These are phyloP conservation scores for Rhagologus leucostigma DNA, from an alignment of 2,113 vertebrate genomes.

Conservation along the genomic window DNA sequence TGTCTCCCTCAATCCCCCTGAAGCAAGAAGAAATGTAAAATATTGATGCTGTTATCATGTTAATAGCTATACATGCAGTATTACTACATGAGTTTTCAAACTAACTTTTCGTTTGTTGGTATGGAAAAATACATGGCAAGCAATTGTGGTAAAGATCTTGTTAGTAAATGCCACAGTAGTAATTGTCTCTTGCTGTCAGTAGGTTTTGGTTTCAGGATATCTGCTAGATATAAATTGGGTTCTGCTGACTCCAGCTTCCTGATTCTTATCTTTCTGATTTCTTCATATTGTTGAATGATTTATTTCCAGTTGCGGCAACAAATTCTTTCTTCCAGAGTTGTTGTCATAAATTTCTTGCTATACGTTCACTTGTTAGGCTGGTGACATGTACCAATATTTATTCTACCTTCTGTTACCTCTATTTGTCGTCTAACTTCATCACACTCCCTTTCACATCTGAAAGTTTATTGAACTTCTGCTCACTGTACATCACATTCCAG, in stretches of 20 bases:
- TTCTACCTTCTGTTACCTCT: conserved; percentile 6
- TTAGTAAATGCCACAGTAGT: neutral
- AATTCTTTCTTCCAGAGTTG: neutral
- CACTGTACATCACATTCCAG: neutral
- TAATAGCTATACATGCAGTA: neutral
- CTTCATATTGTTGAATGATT: conserved; percentile 26
- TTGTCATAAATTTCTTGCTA: conserved; percentile 18
- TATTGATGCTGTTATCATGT: neutral
- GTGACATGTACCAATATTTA: conserved; percentile 31
- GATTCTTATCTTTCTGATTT: neutral
- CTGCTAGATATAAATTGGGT: neutral
- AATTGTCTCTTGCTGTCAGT: neutral
- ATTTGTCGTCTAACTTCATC: neutral
- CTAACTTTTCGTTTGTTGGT: neutral
- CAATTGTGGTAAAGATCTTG: neutral
- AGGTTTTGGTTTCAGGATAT: neutral
- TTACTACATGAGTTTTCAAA: neutral
- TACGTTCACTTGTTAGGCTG: neutral
- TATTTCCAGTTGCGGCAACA: neutral
- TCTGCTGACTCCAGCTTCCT: neutral
- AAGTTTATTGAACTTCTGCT: conserved; percentile 33
- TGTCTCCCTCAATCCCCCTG: rapidly evolving
- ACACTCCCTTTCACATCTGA: conserved; percentile 18
- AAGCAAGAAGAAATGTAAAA: neutral
- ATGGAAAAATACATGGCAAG: neutral